phyloP scores from a whole-genome alignment of 2,888 invertebrate species.

The Andrena dorsata region DNA sequence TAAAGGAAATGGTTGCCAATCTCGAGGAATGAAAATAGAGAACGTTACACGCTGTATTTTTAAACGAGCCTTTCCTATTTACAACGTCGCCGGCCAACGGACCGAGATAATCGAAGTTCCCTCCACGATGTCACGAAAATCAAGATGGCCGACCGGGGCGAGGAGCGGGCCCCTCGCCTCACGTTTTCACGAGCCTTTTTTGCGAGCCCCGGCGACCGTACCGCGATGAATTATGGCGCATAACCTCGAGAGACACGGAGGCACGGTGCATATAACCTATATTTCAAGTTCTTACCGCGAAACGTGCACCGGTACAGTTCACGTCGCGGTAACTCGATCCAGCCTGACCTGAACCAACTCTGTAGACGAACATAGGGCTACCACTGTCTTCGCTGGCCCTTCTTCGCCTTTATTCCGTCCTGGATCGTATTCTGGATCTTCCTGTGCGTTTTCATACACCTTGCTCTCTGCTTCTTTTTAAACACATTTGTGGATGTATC shows the following conservation, averaged over 20 bases:
- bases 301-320: slow-evolving; percentile 56
- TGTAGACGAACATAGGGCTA: background rate
- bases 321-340: slow-evolving; percentile 55
- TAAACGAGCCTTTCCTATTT: background rate
- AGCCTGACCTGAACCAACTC: slow-evolving; percentile 35
- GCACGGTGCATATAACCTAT: slow-evolving; percentile 68
- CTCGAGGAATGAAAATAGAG: slow-evolving; percentile 31
- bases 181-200: slow-evolving; percentile 59
- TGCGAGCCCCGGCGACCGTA: slow-evolving; percentile 45
- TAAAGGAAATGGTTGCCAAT: slow-evolving; percentile 25
- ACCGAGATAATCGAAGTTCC: slow-evolving; percentile 39
- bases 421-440: slow-evolving; percentile 9
- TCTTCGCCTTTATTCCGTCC: background rate
- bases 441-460: background rate
- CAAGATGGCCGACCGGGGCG: slow-evolving; percentile 53
- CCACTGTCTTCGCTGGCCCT: background rate
- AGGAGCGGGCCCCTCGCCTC: slow-evolving; percentile 34
- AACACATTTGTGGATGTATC: slow-evolving; percentile 1
- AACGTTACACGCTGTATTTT: background rate
- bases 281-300: slow-evolving; percentile 70
- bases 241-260: slow-evolving; percentile 70
- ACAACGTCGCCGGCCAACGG: slow-evolving; percentile 2
- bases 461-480: background rate
- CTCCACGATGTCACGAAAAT: slow-evolving; percentile 30
- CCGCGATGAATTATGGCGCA: slow-evolving; percentile 69